Conservation (phyloP, 2,797 vertebrate genomes). For the Synaphobranchus kaupii region DNA sequence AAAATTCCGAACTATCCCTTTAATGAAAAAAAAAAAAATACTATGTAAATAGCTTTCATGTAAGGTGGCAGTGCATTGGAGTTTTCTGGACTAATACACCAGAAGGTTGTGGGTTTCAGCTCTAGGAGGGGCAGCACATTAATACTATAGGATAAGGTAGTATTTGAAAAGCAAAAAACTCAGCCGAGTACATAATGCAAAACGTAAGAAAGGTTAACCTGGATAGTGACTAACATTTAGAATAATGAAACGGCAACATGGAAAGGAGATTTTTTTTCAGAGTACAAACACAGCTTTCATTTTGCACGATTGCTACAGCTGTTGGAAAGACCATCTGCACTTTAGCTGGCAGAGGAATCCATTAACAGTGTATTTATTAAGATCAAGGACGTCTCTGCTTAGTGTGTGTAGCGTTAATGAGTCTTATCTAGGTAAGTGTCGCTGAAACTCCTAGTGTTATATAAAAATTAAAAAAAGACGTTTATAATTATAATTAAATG, state of each 20-base stretch:
- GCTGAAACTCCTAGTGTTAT: background rate
- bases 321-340: background rate
- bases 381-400: background rate
- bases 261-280: background rate
- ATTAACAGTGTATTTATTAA: background rate
- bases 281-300: background rate
- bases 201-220: background rate
- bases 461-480: background rate
- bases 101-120: background rate
- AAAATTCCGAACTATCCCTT: too few species aligned
- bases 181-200: background rate
- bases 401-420: background rate
- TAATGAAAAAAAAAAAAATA: background rate
- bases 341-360: background rate
- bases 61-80: background rate
- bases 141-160: background rate
- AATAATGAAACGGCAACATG: background rate
- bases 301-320: background rate
- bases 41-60: too few species aligned
- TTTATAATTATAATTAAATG: background rate
- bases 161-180: background rate
- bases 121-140: background rate
- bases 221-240: background rate
- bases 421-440: background rate
- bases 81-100: background rate